These are phyloP conservation scores for Cyanoramphus novaezelandiae DNA, from an alignment of 2,113 vertebrate species.

Conservation along the genomic window DNA sequence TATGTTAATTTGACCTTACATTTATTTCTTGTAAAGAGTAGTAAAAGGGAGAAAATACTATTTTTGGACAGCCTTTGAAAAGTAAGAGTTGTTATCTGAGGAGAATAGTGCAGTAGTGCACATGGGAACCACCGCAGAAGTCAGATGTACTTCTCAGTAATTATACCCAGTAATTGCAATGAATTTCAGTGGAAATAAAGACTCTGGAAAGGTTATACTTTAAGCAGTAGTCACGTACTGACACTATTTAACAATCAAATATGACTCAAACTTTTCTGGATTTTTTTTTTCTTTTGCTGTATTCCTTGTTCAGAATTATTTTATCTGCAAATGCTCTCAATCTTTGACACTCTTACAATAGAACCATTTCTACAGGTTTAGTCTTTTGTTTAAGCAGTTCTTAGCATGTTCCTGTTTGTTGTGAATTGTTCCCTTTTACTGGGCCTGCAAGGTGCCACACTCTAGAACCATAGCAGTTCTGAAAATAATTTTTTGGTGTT, in stretches of 20 bases:
- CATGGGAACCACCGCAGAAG: not conserved
- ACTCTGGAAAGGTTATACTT: not conserved
- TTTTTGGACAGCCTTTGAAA: not conserved
- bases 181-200: not conserved
- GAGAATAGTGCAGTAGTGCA: not conserved
- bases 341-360: not conserved
- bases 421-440: not conserved
- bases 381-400: not conserved
- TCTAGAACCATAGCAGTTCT: not conserved
- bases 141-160: not conserved
- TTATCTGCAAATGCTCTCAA: not conserved
- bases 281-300: not conserved
- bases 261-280: not conserved
- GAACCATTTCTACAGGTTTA: not conserved
- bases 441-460: not conserved
- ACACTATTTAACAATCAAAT: not conserved
- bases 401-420: not conserved
- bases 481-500: not conserved
- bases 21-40: not conserved
- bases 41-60: not conserved
- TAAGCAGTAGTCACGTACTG: not conserved
- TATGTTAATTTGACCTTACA: not conserved
- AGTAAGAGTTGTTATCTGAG: not conserved
- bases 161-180: not conserved
- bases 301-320: not conserved